Evolutionary conservation across 1,140 invertebrate species (phyloP), one percentile per base, ranked within the genome.

Genomic region (Eupristina koningsbergeri): DNA sequence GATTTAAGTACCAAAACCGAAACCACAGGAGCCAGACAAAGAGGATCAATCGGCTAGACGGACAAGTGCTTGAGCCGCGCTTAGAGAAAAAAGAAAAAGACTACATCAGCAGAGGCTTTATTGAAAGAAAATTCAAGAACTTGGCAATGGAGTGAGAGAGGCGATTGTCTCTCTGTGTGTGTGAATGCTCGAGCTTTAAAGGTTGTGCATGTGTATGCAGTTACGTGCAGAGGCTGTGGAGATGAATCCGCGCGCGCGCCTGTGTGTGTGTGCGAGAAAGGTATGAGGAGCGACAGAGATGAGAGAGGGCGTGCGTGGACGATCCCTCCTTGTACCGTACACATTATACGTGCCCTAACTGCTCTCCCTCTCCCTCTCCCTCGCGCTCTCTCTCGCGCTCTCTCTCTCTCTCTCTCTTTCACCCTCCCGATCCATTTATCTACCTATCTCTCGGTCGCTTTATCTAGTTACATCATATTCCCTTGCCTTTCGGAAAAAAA

Each of bases 271-370:
- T 29, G 19, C 58, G 71, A 53, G 34, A 47, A 41, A 50, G n/a
- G n/a, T n/a, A n/a, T 63, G n/a, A 3, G 13, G 76, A 36, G 69
- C 11, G 53, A 75, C 6, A 74, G 79, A 73, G 77, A 83, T 67
- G 53, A 77, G 58, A 83, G 61, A 77, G 76, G 82, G n/a, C 64
- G 73, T 79, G 78, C 58, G 39, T 75, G 45, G 50, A 74, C n/a
- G 26, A n/a, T 71, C 67, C 34, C 36, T 71, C 36, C 7, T 71
- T 36, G 36, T 9, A 41, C 36, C n/a, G 22, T n/a, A n/a, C 39
- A 41, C 9, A 26, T 71, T 41, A 71, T 41, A 71, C 9, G 77
- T 11, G 50, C 47, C n/a, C 11, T 22, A 71, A 71, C 22, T 0
- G 3, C 17, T 34, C 29, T 22, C 50, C 61, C 73, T 0, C 22